These are phyloP conservation scores for Pogonomyrmex californicus DNA, from an alignment of 1,140 invertebrate genomes.

Conservation along the genomic window DNA sequence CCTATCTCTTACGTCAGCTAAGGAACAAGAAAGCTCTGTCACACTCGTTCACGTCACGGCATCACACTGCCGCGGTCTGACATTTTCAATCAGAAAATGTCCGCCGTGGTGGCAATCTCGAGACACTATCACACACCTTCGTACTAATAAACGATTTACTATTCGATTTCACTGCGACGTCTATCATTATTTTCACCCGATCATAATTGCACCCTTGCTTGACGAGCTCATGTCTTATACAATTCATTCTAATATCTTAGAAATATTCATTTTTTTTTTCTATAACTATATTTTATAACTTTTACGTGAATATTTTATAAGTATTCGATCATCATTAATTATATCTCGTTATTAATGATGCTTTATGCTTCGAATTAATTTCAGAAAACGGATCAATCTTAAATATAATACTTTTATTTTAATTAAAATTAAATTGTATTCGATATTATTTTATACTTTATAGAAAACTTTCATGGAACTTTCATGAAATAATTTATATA, in stretches of 20 bases:
- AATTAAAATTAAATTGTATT: background rate
- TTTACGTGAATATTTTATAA: background rate
- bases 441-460: background rate
- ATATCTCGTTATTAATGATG: background rate
- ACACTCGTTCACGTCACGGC: conserved; percentile 79
- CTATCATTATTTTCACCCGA: conserved; percentile 62
- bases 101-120: conserved; percentile 76
- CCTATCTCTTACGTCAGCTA: conserved; percentile 82
- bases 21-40: conserved; percentile 74
- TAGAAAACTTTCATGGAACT: background rate
- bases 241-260: background rate
- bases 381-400: background rate
- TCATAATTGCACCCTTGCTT: background rate
- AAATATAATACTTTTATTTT: background rate
- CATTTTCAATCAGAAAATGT: conserved; percentile 77
- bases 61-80: conserved; percentile 73
- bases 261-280: background rate
- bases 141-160: conserved; percentile 85
- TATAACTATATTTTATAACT: background rate
- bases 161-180: conserved; percentile 80
- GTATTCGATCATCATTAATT: conserved; percentile 14
- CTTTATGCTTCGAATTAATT: background rate
- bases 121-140: conserved; percentile 83
- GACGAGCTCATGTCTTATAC: background rate
- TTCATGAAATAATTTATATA: background rate